phyloP scores from a whole-genome alignment of 2,888 invertebrate species.

The Phymatocera aterrima region DNA sequence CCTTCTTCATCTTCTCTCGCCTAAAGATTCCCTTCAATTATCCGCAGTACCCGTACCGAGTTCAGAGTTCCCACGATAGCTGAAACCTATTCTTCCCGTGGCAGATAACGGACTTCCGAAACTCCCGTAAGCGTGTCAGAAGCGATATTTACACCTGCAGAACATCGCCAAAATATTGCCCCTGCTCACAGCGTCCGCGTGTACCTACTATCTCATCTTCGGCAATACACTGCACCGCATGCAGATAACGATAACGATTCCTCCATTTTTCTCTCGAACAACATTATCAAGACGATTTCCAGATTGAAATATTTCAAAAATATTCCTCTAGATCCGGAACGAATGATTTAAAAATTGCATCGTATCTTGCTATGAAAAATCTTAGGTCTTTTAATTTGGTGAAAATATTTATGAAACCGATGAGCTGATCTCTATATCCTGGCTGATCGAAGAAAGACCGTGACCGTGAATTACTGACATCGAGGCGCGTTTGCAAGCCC shows the following conservation, averaged over 20 bases:
- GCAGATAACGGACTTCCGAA: slow-evolving; percentile 9
- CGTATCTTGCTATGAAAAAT: too few relatives aligned
- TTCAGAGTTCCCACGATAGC: background rate
- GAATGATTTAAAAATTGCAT: too few relatives aligned
- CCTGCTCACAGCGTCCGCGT: background rate
- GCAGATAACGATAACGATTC: background rate
- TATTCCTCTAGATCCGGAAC: too few relatives aligned
- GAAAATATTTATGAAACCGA: too few relatives aligned
- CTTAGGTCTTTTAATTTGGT: too few relatives aligned
- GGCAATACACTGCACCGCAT: background rate
- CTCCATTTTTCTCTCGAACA: background rate
- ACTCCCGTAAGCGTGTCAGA: background rate
- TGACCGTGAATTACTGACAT: slow-evolving; percentile 11
- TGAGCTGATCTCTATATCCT: background rate
- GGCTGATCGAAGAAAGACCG: slow-evolving; percentile 17
- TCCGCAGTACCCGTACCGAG: slow-evolving; percentile 10
- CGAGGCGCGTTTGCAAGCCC: background rate
- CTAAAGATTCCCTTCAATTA: slow-evolving; percentile 29
- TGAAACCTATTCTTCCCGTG: slow-evolving; percentile 14
- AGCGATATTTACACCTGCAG: background rate
- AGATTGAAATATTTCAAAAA: too few relatives aligned
- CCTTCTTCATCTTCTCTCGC: slow-evolving; percentile 8
- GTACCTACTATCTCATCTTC: background rate
- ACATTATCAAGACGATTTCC: too few relatives aligned
- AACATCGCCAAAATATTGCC: slow-evolving; percentile 2